Conservation (phyloP, 2,797 vertebrate species). For the Sitta carolinensis region DNA sequence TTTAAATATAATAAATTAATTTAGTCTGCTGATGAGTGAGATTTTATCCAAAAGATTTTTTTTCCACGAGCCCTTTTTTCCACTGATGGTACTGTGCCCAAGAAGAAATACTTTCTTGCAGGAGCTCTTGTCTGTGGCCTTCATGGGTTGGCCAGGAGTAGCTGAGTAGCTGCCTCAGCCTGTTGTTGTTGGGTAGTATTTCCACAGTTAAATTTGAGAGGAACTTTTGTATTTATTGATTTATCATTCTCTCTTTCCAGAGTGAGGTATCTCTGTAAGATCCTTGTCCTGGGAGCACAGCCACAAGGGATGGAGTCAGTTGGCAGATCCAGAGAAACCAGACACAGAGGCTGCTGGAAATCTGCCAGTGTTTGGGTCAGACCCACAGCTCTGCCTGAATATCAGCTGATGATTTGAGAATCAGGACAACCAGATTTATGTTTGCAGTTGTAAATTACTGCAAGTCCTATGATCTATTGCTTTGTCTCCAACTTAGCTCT, state of each 20-base stretch:
- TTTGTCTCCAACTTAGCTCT: background rate
- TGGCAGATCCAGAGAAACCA: background rate
- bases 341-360: background rate
- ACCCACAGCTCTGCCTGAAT: background rate
- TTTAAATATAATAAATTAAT: background rate
- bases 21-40: background rate
- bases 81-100: background rate
- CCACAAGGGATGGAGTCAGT: background rate
- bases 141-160: background rate
- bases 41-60: background rate
- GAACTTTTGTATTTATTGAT: background rate
- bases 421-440: background rate
- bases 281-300: background rate
- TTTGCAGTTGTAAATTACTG: background rate
- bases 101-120: background rate
- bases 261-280: background rate
- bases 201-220: accelerated
- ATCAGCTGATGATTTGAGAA: background rate
- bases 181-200: background rate
- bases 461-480: background rate
- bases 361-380: background rate
- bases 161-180: background rate
- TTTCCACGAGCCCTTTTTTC: background rate
- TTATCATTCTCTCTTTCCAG: background rate
- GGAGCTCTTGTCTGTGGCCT: background rate